Base-by-base conservation (phyloP, 2,113 vertebrate genomes). In the Eulemur rufifrons region DNA sequence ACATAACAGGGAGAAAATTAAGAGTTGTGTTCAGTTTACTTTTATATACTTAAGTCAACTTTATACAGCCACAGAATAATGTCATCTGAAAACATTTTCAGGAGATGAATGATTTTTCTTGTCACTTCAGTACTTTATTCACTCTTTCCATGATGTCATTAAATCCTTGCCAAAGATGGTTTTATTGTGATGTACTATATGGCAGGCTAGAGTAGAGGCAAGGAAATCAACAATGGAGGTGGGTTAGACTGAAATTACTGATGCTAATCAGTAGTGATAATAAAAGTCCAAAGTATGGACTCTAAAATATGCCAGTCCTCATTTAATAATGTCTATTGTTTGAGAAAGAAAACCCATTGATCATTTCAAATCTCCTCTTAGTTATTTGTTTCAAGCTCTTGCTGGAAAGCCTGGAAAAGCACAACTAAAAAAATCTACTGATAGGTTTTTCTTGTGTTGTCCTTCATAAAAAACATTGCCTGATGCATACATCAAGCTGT, bases 201-300 rank as follows among this genome's bases (percentile, higher is more conserved):
- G 17, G 37, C 29, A 86, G 37, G 77, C 45, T 69, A 37, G 59
- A 93, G 39, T 64, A 37, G 59, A 93, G 39, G 59, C 63, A 93
- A 93, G 63, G 64, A 68, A 37, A 73, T 45, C 91, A 91, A 95
- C 74, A 96, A 71, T 52, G 77, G 45, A 68, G 42, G 86, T 78
- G 32, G 87, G 71, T 92, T 78, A 76, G 78, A 81, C 71, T 93
- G 52, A 95, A 93, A 96, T 94, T 89, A 96, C 91, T 95, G 91
- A 96, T 97, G 93, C 37, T 91, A 96, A 95, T 97, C 78, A 82
- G 52, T 42, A 86, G 52, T 45, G 11, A 77, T 68, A n/a, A 96
- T 74, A 84, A 95, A 93, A 59, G 69, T 54, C 27, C 77, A 96
- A 96, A 86, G 56, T 61, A 56, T 10, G 91, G 37, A 86, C 69